A percentile compares a stretch with the other conserved stretches of the same genome.
Evolutionary conservation across 2,888 invertebrate species (phyloP).

Genomic region (Monoplex corrugatus): DNA sequence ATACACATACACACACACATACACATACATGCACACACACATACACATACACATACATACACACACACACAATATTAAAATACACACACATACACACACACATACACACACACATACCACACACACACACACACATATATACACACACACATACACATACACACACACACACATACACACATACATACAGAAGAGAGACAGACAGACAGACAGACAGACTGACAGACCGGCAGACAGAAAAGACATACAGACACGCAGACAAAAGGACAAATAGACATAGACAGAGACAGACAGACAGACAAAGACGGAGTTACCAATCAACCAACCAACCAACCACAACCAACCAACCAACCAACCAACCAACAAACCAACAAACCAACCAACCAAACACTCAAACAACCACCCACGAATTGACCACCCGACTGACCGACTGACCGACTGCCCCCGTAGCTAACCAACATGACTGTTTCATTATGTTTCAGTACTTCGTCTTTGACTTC

Average conservation of each 20-base stretch:
- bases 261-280: no score
- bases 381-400: no score
- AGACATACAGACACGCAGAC: no score
- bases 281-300: no score
- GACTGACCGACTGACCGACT: no score
- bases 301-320: no score
- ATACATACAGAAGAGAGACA: not conserved
- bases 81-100: not conserved
- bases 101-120: not conserved
- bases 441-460: no score
- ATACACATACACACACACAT: not conserved
- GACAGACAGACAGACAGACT: not conserved
- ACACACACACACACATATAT: not conserved
- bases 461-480: conserved; percentile 81
- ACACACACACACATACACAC: not conserved
- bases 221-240: no score
- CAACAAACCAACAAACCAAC: no score
- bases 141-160: not conserved
- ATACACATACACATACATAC: not conserved
- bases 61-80: not conserved
- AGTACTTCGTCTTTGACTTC: conserved; percentile 97
- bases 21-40: not conserved
- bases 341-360: no score
- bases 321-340: no score
- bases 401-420: no score